Conservation (phyloP, 2,888 invertebrate species). For the Cheilosia soror region DNA sequence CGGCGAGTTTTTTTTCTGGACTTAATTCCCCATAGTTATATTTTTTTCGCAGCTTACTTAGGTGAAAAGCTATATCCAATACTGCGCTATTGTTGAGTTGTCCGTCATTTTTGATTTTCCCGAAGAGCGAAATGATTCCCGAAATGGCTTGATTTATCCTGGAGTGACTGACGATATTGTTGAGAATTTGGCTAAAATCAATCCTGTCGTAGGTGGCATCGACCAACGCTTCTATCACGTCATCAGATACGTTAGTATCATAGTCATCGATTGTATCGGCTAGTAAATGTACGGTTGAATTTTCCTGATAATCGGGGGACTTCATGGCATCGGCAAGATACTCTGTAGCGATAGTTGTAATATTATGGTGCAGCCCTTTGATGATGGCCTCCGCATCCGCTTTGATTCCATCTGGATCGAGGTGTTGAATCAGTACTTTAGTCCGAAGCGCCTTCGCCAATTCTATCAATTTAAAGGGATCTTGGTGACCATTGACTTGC, state of each 20-base stretch:
- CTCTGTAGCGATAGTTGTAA: neutral
- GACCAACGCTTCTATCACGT: slow-evolving; percentile 23
- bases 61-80: slow-evolving; percentile 10
- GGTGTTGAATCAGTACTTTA: neutral
- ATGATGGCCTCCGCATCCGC: neutral
- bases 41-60: neutral
- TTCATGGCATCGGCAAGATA: slow-evolving; percentile 21
- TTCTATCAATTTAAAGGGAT: slow-evolving; percentile 10
- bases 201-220: neutral
- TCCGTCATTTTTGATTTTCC: slow-evolving; percentile 1
- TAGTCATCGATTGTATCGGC: slow-evolving; percentile 9
- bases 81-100: neutral
- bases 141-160: slow-evolving; percentile 26
- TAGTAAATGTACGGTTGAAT: neutral
- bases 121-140: slow-evolving; percentile 12
- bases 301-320: neutral
- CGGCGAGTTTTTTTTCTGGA: neutral
- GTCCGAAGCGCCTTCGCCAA: neutral
- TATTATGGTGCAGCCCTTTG: neutral
- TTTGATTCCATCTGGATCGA: neutral
- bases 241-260: slow-evolving; percentile 7
- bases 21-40: neutral
- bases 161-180: slow-evolving; percentile 8
- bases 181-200: neutral
- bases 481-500: neutral